Base-by-base conservation (phyloP, 2,797 vertebrate species). In the Cuculus canorus region DNA sequence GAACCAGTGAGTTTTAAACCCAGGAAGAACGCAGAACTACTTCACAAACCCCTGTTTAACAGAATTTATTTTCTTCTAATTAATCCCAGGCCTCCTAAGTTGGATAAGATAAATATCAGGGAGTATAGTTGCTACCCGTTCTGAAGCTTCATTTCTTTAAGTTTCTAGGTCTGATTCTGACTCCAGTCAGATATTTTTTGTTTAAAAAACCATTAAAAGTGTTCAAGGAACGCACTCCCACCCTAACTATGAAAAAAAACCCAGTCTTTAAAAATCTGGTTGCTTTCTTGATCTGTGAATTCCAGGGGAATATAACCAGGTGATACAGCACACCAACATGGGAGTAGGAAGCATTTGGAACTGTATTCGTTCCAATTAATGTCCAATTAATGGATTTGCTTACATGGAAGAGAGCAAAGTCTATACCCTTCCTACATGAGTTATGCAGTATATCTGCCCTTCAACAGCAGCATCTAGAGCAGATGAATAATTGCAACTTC, bases 1-100 rank as follows among this genome's bases (percentile, higher is more conserved):
- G 82, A 97, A 95, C 71, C 90, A 96, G 91, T 86, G 65, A 91
- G 76, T 88, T 93, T 95, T 92, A 95, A 92, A 89, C 43, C 39
- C 52, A 96, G 77, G 61, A 96, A 83, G 70, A 90, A 78, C 3
- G 0, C 14, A 87, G 33, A 83, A 72, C 56, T 93, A 81, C 71
- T 91, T 95, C 91, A 95, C 59, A 96, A 92, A 92, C n/a, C 24
- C 37, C 24, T 66, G 60, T 72, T 83, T 80, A 92, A 83, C 48
- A 76, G 83, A 80, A 78, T 65, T 82, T 91, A 92, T 86, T 28
- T 89, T 92, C 59, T 89, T 87, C 35, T 78, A 64, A 84, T 77
- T 95, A 82, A 85, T 18, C 50, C 28, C n/a, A 75, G 61, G 16
- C 39, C 57, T 50, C 68, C 32, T 30, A 89, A 1, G 24, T 13